Conservation (phyloP, 2,797 vertebrate species). For the Megalops cyprinoides region DNA sequence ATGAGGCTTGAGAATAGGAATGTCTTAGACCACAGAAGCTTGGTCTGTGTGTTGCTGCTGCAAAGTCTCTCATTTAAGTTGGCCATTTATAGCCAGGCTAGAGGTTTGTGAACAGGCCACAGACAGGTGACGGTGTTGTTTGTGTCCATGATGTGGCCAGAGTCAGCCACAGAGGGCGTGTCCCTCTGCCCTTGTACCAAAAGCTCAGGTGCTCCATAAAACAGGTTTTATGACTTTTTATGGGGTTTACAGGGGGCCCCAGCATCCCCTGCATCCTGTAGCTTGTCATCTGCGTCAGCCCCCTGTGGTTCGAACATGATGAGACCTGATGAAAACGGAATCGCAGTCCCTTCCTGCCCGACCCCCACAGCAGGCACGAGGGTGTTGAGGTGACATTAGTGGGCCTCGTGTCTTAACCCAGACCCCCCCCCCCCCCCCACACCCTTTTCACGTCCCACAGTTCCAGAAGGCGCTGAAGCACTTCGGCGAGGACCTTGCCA, state of each 20-base stretch:
- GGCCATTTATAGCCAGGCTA: conserved; percentile 42
- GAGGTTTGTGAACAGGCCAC: conserved; percentile 30
- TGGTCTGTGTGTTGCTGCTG: too few species aligned
- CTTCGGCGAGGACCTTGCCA: conserved; percentile 90
- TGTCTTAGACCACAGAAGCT: too few species aligned
- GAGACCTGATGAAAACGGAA: too few species aligned
- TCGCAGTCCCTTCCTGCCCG: too few species aligned
- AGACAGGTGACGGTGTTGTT: neutral
- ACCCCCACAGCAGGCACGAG: neutral
- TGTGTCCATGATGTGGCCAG: neutral
- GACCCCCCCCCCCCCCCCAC: neutral
- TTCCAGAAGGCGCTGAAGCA: conserved; percentile 90
- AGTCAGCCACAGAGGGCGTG: neutral
- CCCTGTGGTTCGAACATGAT: too few species aligned
- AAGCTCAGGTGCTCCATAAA: neutral
- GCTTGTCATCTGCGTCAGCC: too few species aligned
- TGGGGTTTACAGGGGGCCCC: conserved; percentile 23
- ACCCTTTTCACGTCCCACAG: conserved; percentile 61
- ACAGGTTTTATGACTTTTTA: neutral
- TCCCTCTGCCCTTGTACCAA: neutral
- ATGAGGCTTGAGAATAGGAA: too few species aligned
- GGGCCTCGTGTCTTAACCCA: too few species aligned
- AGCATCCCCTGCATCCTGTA: conserved; percentile 31
- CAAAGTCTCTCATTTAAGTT: too few species aligned
- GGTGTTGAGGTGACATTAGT: neutral